These are phyloP conservation scores for Omphaloscelis lunosa DNA, from an alignment of 2,888 invertebrate genomes.

Conservation along the genomic window DNA sequence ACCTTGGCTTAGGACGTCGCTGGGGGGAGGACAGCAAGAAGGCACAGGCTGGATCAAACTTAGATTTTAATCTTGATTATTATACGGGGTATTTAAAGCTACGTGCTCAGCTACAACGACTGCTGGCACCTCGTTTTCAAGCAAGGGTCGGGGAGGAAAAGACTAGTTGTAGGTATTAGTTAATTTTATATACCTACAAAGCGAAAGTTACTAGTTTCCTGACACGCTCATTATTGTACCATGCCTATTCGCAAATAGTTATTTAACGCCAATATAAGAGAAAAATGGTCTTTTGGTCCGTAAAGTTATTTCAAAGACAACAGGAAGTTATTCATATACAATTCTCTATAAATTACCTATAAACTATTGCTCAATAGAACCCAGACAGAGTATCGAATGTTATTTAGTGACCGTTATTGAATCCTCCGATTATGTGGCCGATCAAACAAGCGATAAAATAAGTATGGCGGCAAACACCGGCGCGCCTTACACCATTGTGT, in stretches of 20 bases:
- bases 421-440: conserved; percentile 63
- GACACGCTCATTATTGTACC: too few relatives aligned
- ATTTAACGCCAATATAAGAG: neutral
- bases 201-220: too few relatives aligned
- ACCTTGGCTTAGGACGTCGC: too few relatives aligned
- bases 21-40: too few relatives aligned
- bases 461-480: conserved; percentile 60
- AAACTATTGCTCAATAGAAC: conserved; percentile 59
- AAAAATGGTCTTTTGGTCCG: neutral
- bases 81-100: too few relatives aligned
- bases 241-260: neutral
- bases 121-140: too few relatives aligned
- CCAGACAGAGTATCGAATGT: conserved; percentile 58
- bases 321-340: conserved; percentile 6
- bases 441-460: conserved; percentile 67
- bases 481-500: conserved; percentile 64
- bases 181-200: too few relatives aligned
- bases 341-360: neutral
- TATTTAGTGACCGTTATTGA: conserved; percentile 65
- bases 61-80: too few relatives aligned
- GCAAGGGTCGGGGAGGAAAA: too few relatives aligned
- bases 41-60: too few relatives aligned
- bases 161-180: too few relatives aligned
- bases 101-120: too few relatives aligned
- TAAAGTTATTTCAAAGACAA: neutral